These are phyloP conservation scores for Sinocyclocheilus rhinocerous DNA, from an alignment of 2,113 vertebrate species.

Conservation along the genomic window DNA sequence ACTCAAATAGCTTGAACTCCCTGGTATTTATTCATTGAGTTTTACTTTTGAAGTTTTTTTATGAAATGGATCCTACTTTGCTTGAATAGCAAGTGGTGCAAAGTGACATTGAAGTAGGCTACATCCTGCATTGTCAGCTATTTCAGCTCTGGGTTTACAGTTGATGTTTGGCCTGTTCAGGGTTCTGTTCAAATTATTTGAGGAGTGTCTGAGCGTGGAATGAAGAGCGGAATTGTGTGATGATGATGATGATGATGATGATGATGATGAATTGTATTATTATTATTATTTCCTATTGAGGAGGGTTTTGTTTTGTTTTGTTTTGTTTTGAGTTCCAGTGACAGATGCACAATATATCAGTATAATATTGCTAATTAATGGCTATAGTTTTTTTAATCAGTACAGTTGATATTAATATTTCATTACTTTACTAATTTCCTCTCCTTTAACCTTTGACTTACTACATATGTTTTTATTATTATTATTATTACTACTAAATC, in stretches of 20 bases:
- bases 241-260: no score
- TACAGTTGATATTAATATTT: background rate
- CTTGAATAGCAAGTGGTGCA: slow-evolving; percentile 18
- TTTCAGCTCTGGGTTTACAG: background rate
- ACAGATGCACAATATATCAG: background rate
- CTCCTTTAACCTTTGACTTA: background rate
- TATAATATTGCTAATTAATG: background rate
- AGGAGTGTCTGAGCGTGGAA: background rate
- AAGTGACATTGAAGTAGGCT: background rate
- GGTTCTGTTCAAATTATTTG: background rate
- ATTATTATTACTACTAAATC: no score
- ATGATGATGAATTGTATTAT: no score
- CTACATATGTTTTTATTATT: no score
- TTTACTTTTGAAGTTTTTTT: background rate
- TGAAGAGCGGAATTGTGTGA: background rate
- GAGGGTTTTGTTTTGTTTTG: background rate
- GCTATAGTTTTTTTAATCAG: background rate
- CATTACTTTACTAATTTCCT: background rate
- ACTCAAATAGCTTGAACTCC: background rate
- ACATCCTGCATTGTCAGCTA: slow-evolving; percentile 8
- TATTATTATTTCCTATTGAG: no score
- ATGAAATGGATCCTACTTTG: background rate
- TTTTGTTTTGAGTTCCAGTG: no score
- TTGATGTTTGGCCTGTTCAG: background rate
- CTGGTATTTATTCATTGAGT: background rate